Evolutionary conservation across 2,797 vertebrate species (phyloP), one percentile per base, ranked within the genome.

Genomic region (Girardinus metallicus): DNA sequence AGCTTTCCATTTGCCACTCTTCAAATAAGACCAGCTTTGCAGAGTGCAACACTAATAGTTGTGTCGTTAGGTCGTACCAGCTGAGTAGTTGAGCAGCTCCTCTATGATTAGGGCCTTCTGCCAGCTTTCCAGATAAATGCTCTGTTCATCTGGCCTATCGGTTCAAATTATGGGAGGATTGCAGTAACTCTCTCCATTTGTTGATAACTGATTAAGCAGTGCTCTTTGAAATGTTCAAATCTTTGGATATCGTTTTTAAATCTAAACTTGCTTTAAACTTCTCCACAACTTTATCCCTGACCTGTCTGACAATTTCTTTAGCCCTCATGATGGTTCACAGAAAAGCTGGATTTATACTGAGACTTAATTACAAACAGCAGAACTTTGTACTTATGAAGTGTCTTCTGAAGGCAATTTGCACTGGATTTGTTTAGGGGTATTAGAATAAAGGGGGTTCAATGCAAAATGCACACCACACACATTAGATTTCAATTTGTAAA

Each of bases 1-100:
- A 62, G 57, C 57, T 62, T 62, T 62, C 57, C 15, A 62, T 31
- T 62, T 62, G 57, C 57, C 57, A 34, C 55, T 60, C 29, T 60
- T 53, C 23, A 53, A 53, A 53, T 26, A 26, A 26, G 23, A 11
- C 51, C 23, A 26, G 51, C 23, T 53, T 60, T 60, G 13, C 29
- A 60, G n/a, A 60, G 55, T 15, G 55, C 55, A 16, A 13, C 55
- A 60, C 55, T 15, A 15, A 13, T 15, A 31, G 55, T n/a, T 60
- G 55, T 60, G 55, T 60, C 2, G 55, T 5, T 31, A 31, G 55
- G 29, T 13, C 55, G 12, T 31, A 60, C 55, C n/a, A 13, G n/a
- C 55, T 29, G n/a, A 57, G n/a, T 60, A 60, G n/a, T 64, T 18
- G 16, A 34, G 60, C 18, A 36, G 55, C 55, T 60, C 55, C 55